Evolutionary conservation across 2,888 invertebrate species (phyloP), one percentile per base, ranked within the genome.

Genomic region (Ormia ochracea): DNA sequence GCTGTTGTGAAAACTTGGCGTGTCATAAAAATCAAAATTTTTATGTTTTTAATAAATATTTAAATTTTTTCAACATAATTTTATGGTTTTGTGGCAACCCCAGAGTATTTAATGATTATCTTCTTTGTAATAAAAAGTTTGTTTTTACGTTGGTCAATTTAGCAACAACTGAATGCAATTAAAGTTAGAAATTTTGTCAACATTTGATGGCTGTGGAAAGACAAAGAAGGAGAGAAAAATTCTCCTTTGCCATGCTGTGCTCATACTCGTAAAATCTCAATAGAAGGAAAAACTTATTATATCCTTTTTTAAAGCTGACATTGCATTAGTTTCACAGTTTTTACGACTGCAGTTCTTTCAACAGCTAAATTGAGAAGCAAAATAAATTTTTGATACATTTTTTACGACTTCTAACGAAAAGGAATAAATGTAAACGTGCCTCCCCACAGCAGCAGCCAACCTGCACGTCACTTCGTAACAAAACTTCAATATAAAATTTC

Each of bases 251-350:
- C 17, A 5, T 26, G 19, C 26, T 33, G 31, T 17, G n/a, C 48
- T 48, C 19, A 19, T 3, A 23, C 19, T 68, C 43, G 21, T 61
- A 68, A 75, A 75, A 68, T 43, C 26, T 21, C 10, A 52, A 61
- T 59, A 54, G 61, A 65, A 41, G 19, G 33, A 10, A 43, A 69
- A 68, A 52, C 52, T 43, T 61, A 26, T 61, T 52, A 36, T 31
- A 45, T 50, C 36, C 31, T 12, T 31, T 61, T 76, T 76, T 69
- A 26, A n/a, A 76, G 68, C 68, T 69, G 75, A 76, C 75, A 76
- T 21, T 76, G 75, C 61, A 69, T 69, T 69, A 76, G 36, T 45
- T 38, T 61, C 6, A 36, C 17, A 33, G 26, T 59, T 76, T 69
- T 68, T 76, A 68, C 23, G 43, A 68, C 33, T 75, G 50, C 58